Percentiles rank a stretch among this genome's conserved stretches.
Conservation (phyloP, 1,140 invertebrate genomes). For the Drosophila tani region DNA sequence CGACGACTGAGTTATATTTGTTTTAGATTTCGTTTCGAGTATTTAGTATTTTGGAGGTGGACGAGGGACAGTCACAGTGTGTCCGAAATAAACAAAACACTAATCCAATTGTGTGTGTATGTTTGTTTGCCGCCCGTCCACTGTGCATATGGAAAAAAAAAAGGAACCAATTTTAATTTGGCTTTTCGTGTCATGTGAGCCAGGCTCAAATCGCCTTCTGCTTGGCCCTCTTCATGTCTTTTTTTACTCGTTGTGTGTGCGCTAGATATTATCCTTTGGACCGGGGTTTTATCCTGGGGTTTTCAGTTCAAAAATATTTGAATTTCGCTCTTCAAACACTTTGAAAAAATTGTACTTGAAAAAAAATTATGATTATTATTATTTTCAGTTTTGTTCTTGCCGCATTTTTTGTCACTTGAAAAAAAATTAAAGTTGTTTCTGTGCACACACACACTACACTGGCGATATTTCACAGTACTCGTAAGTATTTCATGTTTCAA, state of each 20-base stretch:
- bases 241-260: background rate
- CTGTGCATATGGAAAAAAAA: slow-evolving; percentile 23
- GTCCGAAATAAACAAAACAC: slow-evolving; percentile 76
- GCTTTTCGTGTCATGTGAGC: slow-evolving; percentile 48
- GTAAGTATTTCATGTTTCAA: slow-evolving; percentile 1
- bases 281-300: background rate
- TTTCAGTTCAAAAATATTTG: slow-evolving; percentile 2
- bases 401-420: slow-evolving; percentile 9
- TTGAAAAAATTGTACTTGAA: slow-evolving; percentile 57
- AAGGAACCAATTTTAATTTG: slow-evolving; percentile 26
- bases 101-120: slow-evolving; percentile 83
- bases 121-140: slow-evolving; percentile 60
- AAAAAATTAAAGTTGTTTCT: slow-evolving; percentile 7
- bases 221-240: slow-evolving; percentile 58
- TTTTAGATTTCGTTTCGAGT: slow-evolving; percentile 5
- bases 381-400: slow-evolving; percentile 9
- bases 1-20: slow-evolving; percentile 4
- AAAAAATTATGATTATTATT: slow-evolving; percentile 37
- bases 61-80: slow-evolving; percentile 31
- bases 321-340: slow-evolving; percentile 25
- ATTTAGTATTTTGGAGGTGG: slow-evolving; percentile 12
- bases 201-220: slow-evolving; percentile 46
- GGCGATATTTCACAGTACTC: slow-evolving; percentile 6
- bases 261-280: background rate
- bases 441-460: background rate